Percentiles rank a stretch among this genome's conserved stretches.
Conservation (phyloP, 2,888 invertebrate genomes). For the Schizaphis graminum region DNA sequence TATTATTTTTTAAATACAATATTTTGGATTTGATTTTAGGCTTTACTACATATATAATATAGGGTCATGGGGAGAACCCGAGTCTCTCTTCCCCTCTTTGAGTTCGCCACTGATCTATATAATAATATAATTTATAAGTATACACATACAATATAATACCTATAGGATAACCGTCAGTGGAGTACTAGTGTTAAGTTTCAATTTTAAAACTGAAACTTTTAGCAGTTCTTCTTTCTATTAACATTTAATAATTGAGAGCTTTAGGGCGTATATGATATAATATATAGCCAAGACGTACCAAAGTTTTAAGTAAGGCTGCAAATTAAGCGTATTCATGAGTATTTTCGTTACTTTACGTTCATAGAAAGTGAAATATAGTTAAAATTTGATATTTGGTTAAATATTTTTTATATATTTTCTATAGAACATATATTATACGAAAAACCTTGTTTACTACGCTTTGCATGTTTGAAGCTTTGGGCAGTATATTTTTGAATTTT, state of each 20-base stretch:
- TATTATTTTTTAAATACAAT: too few species aligned
- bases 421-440: not conserved
- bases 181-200: not conserved
- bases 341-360: not conserved
- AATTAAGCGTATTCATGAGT: not conserved
- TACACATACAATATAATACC: not conserved
- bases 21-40: too few species aligned
- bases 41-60: too few species aligned
- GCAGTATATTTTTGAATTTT: not conserved
- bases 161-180: not conserved
- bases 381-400: not conserved
- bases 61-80: too few species aligned
- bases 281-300: not conserved
- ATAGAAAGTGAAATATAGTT: not conserved
- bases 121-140: not conserved
- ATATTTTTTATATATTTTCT: not conserved
- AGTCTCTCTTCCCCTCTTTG: too few species aligned
- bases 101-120: not conserved
- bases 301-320: not conserved
- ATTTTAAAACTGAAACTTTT: not conserved
- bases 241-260: not conserved
- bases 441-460: not conserved
- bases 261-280: not conserved
- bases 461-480: not conserved
- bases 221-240: not conserved